Conservation (phyloP, 2,113 vertebrate species). For the Pongo pygmaeus region DNA sequence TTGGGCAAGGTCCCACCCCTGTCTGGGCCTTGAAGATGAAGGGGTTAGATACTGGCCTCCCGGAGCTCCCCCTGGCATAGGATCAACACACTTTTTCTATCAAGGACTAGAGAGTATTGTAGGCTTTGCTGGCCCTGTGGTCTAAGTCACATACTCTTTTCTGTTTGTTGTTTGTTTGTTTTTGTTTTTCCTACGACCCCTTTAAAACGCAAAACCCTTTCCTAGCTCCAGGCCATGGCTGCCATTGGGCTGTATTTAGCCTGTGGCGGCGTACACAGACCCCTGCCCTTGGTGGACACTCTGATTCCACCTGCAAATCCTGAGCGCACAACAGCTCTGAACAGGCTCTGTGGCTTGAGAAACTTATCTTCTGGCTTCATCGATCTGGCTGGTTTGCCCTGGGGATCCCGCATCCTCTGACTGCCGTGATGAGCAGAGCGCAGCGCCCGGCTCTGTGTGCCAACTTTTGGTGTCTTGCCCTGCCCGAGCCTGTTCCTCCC, state of each 20-base stretch:
- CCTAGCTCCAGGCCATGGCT: neutral
- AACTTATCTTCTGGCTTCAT: neutral
- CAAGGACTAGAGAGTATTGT: too few species aligned
- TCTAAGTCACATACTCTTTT: neutral
- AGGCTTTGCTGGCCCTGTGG: neutral
- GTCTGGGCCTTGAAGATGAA: accelerated
- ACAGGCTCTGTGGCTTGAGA: neutral
- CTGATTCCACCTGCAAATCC: accelerated
- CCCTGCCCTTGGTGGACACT: neutral
- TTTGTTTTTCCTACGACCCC: neutral
- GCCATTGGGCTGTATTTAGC: accelerated
- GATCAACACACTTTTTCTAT: neutral
- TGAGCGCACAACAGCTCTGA: accelerated
- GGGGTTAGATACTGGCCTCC: neutral
- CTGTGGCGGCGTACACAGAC: neutral
- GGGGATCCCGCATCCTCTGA: neutral
- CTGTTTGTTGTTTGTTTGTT: neutral
- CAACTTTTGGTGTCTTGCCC: neutral
- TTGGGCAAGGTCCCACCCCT: neutral
- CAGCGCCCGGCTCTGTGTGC: too few species aligned
- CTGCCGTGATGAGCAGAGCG: too few species aligned
- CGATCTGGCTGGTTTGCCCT: neutral
- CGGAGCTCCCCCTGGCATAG: accelerated
- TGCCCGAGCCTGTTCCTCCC: neutral
- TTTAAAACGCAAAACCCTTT: neutral